phyloP scores from a whole-genome alignment of 2,888 invertebrate genomes.

The Andrena flavipes region DNA sequence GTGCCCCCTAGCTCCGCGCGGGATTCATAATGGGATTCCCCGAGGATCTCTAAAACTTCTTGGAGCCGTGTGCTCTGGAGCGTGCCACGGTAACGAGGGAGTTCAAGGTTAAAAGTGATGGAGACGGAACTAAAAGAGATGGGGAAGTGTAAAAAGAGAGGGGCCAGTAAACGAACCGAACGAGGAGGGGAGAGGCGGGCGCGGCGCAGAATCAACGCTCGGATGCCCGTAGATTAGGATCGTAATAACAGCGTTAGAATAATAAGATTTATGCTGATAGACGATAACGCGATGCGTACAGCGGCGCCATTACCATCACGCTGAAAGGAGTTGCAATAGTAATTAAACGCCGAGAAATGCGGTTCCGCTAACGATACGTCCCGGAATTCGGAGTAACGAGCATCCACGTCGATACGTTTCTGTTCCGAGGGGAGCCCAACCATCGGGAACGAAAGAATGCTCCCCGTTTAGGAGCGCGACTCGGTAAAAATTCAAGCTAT shows the following conservation, averaged over 20 bases:
- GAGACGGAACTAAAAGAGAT: constrained; percentile 62
- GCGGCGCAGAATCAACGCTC: constrained; percentile 14
- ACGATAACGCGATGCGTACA: constrained; percentile 42
- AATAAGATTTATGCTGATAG: constrained; percentile 54
- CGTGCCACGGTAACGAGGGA: constrained; percentile 75
- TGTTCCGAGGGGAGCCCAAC: not conserved
- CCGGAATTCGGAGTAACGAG: constrained; percentile 17
- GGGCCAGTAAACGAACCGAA: constrained; percentile 23
- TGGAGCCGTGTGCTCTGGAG: constrained; percentile 70
- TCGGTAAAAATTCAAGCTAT: too few relatives aligned
- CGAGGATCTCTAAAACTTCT: constrained; percentile 74
- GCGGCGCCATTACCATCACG: constrained; percentile 30
- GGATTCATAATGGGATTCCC: constrained; percentile 74
- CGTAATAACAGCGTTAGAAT: constrained; percentile 63
- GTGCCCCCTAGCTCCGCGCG: constrained; percentile 53
- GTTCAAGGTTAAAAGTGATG: constrained; percentile 74
- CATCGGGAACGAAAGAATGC: not conserved
- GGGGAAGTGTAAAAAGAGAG: constrained; percentile 32
- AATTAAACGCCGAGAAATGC: constrained; percentile 35
- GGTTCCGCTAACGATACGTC: constrained; percentile 23
- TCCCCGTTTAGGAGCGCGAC: not conserved
- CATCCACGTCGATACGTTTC: constrained; percentile 14
- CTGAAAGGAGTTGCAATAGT: constrained; percentile 39
- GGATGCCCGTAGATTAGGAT: constrained; percentile 58
- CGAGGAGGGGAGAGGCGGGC: constrained; percentile 11